Evolutionary conservation across 2,797 vertebrate genomes (phyloP).

Genomic region (Sebastes nivosus): DNA sequence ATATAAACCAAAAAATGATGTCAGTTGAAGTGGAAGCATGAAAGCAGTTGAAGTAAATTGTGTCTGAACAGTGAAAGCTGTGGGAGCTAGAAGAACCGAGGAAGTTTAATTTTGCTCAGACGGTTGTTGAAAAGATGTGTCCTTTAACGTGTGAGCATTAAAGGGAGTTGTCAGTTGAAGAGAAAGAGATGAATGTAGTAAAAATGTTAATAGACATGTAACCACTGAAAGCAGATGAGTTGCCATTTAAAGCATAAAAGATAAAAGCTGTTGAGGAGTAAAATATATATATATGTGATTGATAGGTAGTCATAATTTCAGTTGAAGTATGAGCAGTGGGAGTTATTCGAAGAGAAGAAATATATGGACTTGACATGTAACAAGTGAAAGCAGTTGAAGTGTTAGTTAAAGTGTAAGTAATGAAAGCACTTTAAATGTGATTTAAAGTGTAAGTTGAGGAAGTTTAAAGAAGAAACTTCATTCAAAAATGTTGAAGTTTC

Average conservation of each 20-base stretch:
- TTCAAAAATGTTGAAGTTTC: background rate
- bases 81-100: background rate
- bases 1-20: background rate
- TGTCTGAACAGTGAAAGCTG: background rate
- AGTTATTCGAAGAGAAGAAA: background rate
- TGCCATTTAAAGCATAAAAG: background rate
- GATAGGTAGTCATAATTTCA: background rate
- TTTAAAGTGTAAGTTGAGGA: background rate
- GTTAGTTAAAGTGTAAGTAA: background rate
- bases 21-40: background rate
- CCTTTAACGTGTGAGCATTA: background rate
- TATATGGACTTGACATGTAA: background rate
- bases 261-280: background rate
- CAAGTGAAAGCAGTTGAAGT: background rate
- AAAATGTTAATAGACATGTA: background rate
- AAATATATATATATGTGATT: background rate
- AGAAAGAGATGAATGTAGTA: background rate
- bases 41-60: background rate
- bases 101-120: background rate
- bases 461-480: background rate
- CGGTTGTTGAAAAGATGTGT: background rate
- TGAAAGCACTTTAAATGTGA: background rate
- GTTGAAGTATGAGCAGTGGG: background rate
- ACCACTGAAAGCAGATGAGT: background rate
- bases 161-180: background rate